These are phyloP conservation scores for Pholis gunnellus DNA, from an alignment of 2,113 vertebrate genomes.

Conservation along the genomic window DNA sequence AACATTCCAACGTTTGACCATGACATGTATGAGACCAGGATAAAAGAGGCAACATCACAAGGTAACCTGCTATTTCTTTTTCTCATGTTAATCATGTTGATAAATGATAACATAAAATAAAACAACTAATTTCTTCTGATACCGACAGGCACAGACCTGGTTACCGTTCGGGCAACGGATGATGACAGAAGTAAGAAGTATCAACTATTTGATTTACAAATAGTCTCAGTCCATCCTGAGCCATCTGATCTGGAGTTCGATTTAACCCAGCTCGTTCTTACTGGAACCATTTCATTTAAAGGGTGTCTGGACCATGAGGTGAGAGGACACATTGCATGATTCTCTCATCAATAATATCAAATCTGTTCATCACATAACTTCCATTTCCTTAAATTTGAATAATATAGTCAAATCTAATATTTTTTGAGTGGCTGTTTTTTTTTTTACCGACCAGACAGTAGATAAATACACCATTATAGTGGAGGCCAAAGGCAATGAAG, in stretches of 20 bases:
- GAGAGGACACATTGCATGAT: slow-evolving; percentile 14
- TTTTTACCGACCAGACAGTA: slow-evolving; percentile 46
- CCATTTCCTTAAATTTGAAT: background rate
- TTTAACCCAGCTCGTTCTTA: fast-evolving
- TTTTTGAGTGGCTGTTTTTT: too few species aligned
- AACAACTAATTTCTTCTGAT: background rate
- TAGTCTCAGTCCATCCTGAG: slow-evolving; percentile 68
- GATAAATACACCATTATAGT: slow-evolving; percentile 69
- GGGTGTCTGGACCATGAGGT: slow-evolving; percentile 83
- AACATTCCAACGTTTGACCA: slow-evolving; percentile 58
- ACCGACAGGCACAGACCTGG: slow-evolving; percentile 45
- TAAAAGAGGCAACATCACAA: slow-evolving; percentile 61
- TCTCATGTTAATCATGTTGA: background rate
- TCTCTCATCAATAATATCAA: background rate
- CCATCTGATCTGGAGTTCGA: slow-evolving; percentile 71
- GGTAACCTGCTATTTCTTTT: slow-evolving; percentile 49
- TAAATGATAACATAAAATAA: background rate
- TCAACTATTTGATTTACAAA: slow-evolving; percentile 52
- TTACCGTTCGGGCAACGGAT: slow-evolving; percentile 53
- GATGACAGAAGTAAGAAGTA: slow-evolving; percentile 18
- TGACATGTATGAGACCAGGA: background rate
- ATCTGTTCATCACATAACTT: background rate
- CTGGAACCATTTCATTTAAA: slow-evolving; percentile 72
- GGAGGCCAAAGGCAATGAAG: slow-evolving; percentile 71
- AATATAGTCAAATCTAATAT: background rate